Evolutionary conservation across 2,797 vertebrate genomes (phyloP), one percentile per base, ranked within the genome.

Genomic region (Cephalopachus bancanus): DNA sequence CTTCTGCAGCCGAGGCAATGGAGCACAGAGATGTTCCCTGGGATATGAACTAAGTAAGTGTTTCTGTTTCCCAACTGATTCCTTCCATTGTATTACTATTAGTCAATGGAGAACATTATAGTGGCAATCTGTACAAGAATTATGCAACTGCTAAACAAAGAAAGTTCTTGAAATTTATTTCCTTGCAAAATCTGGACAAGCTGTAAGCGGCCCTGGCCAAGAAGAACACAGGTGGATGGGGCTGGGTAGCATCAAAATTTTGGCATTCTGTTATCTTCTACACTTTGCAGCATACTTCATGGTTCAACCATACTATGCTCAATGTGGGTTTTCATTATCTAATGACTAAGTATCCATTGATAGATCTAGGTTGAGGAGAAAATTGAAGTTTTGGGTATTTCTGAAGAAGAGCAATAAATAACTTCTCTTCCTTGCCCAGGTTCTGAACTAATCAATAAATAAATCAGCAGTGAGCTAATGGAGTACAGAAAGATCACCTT

Each of bases 401-500:
- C 74, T 81, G 72, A 92, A 57, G 67, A 57, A 76, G 17, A 7
- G 2, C 26, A 93, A 79, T 84, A 93, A 88, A 93, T 80, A 83
- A 76, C n/a, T 69, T 97, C n/a, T 91, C 19, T 94, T 74, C 59
- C 60, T 84, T 91, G 57, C 16, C 57, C 24, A 86, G 69, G 74
- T 89, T 93, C 57, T n/a, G 44, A 97, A 86, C 10, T 80, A 89
- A 93, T 89, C 62, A 78, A 93, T 26, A 95, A 78, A 69, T 92
- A 83, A 81, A 89, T 90, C 37, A 91, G 44, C 33, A 37, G 24
- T 89, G 24, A 95, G 69, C 14, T 53, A 91, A 83, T 74, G 33
- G 24, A 69, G 30, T 79, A 81, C 60, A 71, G 81, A 95, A 87
- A 76, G 30, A 78, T 22, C 44, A 67, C 60, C 49, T 79, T 93